These are phyloP conservation scores for Apamea monoglypha DNA, from an alignment of 2,888 invertebrate species.

Conservation along the genomic window DNA sequence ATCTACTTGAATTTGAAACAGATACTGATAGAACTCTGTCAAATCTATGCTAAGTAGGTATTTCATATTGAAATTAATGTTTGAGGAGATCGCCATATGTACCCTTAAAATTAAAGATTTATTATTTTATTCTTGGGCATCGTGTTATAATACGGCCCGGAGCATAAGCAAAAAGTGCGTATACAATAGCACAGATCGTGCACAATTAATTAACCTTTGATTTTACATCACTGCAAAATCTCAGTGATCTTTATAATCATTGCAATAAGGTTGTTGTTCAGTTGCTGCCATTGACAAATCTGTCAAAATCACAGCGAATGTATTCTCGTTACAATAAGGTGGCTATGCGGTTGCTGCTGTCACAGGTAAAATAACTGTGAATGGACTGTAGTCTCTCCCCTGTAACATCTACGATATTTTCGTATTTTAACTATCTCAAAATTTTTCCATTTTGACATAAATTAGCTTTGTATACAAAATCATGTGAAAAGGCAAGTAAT, in stretches of 20 bases:
- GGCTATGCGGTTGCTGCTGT: too few species aligned
- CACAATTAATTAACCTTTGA: too few species aligned
- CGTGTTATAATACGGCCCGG: not conserved
- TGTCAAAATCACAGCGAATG: too few species aligned
- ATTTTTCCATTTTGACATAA: not conserved
- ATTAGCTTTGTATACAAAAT: conserved; percentile 19
- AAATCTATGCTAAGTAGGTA: not conserved
- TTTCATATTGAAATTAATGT: not conserved
- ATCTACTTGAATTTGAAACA: not conserved
- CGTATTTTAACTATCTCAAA: not conserved
- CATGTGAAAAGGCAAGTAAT: conserved; percentile 11
- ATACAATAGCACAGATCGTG: too few species aligned
- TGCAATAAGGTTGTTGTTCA: too few species aligned
- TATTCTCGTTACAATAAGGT: too few species aligned
- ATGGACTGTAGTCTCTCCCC: not conserved
- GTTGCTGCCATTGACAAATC: too few species aligned
- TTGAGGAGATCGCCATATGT: not conserved
- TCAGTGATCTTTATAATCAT: too few species aligned
- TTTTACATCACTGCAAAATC: too few species aligned
- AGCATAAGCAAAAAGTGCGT: not conserved
- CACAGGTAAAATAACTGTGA: too few species aligned
- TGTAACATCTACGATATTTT: not conserved
- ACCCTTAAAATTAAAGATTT: not conserved
- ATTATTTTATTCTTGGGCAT: not conserved
- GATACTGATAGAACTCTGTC: not conserved